These are phyloP conservation scores for Acrobasis repandana DNA, from an alignment of 2,888 invertebrate species.

Conservation along the genomic window DNA sequence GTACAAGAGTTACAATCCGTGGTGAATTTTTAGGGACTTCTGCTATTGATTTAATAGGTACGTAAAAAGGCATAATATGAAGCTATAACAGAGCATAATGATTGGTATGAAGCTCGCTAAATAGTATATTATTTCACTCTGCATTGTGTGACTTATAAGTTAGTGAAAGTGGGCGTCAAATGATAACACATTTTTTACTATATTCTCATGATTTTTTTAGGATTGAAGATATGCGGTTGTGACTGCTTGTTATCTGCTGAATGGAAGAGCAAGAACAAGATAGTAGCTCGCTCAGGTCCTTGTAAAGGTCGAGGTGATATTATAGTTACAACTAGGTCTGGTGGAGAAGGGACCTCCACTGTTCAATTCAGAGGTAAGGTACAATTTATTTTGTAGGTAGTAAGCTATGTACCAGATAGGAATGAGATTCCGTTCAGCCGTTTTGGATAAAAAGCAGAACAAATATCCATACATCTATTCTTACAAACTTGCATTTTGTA, in stretches of 20 bases:
- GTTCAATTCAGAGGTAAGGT: conserved; percentile 91
- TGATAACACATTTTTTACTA: not conserved
- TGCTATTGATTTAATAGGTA: conserved; percentile 93
- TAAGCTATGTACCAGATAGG: not conserved
- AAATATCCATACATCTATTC: no score
- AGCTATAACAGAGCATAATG: not conserved
- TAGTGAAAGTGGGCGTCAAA: conserved; percentile 9
- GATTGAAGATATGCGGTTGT: conserved; percentile 96
- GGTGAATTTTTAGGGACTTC: conserved; percentile 97
- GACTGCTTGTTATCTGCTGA: conserved; percentile 97
- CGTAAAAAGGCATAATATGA: conserved; percentile 16
- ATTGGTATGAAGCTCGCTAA: not conserved
- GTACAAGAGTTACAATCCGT: conserved; percentile 96
- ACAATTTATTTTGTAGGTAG: not conserved
- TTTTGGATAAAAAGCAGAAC: not conserved
- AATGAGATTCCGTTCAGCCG: not conserved
- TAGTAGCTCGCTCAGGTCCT: conserved; percentile 96
- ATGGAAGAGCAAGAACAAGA: conserved; percentile 99
- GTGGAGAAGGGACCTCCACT: conserved; percentile 94
- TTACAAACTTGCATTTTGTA: no score
- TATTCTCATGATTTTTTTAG: conserved; percentile 71
- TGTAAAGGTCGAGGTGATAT: conserved; percentile 96
- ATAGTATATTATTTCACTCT: not conserved
- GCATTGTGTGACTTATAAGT: not conserved
- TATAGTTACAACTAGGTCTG: conserved; percentile 92